A percentile compares a stretch with the other conserved stretches of the same genome.
Conservation (phyloP, 2,113 vertebrate genomes). For the Gallinago media region DNA sequence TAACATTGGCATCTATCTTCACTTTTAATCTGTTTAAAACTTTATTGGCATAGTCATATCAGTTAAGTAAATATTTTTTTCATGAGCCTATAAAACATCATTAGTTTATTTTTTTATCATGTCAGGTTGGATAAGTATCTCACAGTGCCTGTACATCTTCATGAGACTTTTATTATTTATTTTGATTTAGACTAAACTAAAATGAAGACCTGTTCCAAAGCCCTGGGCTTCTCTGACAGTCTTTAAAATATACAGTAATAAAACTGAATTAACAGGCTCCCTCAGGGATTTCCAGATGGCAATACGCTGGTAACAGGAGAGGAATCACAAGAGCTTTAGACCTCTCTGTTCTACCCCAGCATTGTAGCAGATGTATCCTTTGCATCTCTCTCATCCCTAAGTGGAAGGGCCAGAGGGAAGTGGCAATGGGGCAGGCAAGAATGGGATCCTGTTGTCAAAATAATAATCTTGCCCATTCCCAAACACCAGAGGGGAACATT, state of each 20-base stretch:
- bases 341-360: neutral
- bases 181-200: conserved; percentile 69
- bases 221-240: conserved; percentile 30
- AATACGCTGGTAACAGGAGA: neutral
- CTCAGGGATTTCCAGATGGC: conserved; percentile 45
- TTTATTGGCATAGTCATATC: neutral
- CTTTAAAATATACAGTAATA: conserved; percentile 68
- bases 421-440: neutral
- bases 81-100: conserved; percentile 58
- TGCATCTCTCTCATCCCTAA: neutral
- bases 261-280: conserved; percentile 59
- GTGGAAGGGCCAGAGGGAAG: neutral
- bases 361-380: neutral
- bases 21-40: conserved; percentile 44
- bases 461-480: neutral
- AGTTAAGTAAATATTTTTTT: conserved; percentile 60
- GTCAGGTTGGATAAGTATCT: conserved; percentile 47
- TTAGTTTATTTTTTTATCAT: conserved; percentile 56
- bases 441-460: neutral
- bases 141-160: conserved; percentile 62
- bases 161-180: conserved; percentile 65
- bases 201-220: conserved; percentile 31
- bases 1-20: neutral
- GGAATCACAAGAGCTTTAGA: neutral
- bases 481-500: neutral